Percentiles rank a stretch among this genome's conserved stretches.
These are phyloP conservation scores for Rhipidura dahli DNA, from an alignment of 2,113 vertebrate genomes.

Conservation along the genomic window DNA sequence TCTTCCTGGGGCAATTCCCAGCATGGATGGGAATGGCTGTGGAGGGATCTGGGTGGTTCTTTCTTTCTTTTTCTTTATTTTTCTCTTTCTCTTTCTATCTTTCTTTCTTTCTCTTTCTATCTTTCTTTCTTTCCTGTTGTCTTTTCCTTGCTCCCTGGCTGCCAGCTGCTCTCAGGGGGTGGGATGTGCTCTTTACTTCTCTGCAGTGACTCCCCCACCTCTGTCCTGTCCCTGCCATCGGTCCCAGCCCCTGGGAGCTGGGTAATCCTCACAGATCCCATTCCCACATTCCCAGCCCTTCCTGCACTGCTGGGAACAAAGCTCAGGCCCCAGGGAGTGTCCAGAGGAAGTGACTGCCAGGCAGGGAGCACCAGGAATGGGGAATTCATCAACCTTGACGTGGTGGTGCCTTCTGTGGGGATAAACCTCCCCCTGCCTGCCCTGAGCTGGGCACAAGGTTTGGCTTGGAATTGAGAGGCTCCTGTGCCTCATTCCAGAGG, in stretches of 20 bases:
- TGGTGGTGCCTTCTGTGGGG: not conserved
- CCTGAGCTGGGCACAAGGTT: not conserved
- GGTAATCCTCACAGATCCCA: not conserved
- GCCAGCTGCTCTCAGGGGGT: not conserved
- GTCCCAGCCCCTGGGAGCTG: not conserved
- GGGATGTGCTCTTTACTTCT: constrained; percentile 28
- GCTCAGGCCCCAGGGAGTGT: not conserved
- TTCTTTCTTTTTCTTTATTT: too few species aligned
- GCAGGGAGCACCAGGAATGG: not conserved
- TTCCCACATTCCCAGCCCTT: not conserved
- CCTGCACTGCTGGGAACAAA: not conserved
- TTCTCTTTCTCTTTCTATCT: too few species aligned
- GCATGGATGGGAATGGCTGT: not conserved
- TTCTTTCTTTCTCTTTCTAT: not conserved
- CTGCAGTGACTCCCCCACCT: not conserved
- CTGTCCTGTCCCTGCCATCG: constrained; percentile 31
- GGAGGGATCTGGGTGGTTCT: not conserved
- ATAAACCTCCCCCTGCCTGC: not conserved
- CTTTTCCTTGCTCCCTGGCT: not conserved
- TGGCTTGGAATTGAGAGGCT: not conserved
- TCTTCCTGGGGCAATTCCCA: not conserved
- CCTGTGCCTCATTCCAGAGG: not conserved
- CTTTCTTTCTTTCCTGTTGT: not conserved
- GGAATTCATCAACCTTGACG: too few species aligned
- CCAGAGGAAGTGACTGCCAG: not conserved